Percentiles rank a stretch among this genome's conserved stretches.
These are phyloP conservation scores for Panurus biarmicus DNA, from an alignment of 2,113 vertebrate genomes.

Conservation along the genomic window DNA sequence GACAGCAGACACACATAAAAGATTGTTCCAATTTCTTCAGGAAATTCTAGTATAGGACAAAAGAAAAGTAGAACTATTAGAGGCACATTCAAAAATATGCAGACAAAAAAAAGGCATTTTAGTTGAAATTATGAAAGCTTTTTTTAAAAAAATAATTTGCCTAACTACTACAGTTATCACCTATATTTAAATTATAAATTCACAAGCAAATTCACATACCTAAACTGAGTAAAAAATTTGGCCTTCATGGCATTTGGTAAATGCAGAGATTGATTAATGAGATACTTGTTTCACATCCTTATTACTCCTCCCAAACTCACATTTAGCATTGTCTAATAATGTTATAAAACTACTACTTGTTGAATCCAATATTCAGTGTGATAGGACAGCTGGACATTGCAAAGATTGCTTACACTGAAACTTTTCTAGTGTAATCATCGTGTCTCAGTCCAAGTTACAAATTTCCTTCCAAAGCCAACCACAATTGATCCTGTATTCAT, in stretches of 20 bases:
- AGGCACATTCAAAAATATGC: neutral
- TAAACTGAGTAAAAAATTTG: neutral
- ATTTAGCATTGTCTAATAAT: neutral
- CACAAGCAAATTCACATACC: neutral
- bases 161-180: neutral
- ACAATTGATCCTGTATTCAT: neutral
- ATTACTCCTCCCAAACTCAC: neutral
- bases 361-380: neutral
- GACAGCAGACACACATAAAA: conserved; percentile 97
- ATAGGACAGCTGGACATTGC: neutral
- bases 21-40: conserved; percentile 89
- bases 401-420: neutral
- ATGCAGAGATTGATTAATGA: neutral
- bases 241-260: neutral
- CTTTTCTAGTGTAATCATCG: neutral
- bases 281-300: neutral
- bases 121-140: neutral
- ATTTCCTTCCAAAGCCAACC: neutral
- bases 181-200: neutral
- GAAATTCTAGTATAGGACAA: conserved; percentile 79
- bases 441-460: neutral
- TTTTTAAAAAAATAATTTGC: neutral
- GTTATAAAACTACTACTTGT: neutral
- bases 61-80: neutral
- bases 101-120: neutral